phyloP scores from a whole-genome alignment of 2,888 invertebrate genomes.

The Serrognathus titanus region DNA sequence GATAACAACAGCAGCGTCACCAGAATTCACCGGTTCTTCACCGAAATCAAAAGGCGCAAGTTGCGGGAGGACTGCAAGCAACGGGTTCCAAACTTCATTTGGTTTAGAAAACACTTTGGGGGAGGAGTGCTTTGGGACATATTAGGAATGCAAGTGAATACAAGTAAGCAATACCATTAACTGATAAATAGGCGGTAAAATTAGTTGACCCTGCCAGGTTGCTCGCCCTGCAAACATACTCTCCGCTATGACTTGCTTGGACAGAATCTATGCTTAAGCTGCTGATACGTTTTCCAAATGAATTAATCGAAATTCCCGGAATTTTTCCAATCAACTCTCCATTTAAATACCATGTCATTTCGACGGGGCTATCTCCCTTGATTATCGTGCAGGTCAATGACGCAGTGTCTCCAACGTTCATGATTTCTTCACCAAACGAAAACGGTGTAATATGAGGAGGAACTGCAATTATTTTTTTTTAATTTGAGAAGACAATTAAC shows the following conservation, averaged over 20 bases:
- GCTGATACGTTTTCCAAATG: conserved; percentile 57
- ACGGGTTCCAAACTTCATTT: not conserved
- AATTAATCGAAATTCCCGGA: conserved; percentile 42
- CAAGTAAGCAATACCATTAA: conserved; percentile 59
- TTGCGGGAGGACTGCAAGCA: conserved; percentile 49
- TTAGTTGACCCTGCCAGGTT: conserved; percentile 69
- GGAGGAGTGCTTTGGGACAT: not conserved
- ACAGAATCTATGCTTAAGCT: conserved; percentile 67
- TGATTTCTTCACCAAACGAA: conserved; percentile 55
- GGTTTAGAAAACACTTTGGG: not conserved
- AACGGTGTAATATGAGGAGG: conserved; percentile 44
- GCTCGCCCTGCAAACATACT: conserved; percentile 72
- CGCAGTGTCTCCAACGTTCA: conserved; percentile 67
- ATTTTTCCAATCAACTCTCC: conserved; percentile 29
- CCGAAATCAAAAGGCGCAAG: conserved; percentile 58
- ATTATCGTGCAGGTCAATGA: conserved; percentile 66
- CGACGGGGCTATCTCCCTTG: conserved; percentile 73
- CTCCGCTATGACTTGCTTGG: conserved; percentile 68
- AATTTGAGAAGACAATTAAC: not conserved
- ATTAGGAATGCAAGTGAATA: too few species aligned
- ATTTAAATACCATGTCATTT: conserved; percentile 62
- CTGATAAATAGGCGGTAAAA: conserved; percentile 65
- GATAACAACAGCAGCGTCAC: conserved; percentile 64
- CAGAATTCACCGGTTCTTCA: conserved; percentile 58
- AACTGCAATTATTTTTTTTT: conserved; percentile 29